A percentile compares a stretch with the other conserved stretches of the same genome.
phyloP scores from a whole-genome alignment of 2,888 invertebrate genomes.

The Phytoseiulus persimilis region DNA sequence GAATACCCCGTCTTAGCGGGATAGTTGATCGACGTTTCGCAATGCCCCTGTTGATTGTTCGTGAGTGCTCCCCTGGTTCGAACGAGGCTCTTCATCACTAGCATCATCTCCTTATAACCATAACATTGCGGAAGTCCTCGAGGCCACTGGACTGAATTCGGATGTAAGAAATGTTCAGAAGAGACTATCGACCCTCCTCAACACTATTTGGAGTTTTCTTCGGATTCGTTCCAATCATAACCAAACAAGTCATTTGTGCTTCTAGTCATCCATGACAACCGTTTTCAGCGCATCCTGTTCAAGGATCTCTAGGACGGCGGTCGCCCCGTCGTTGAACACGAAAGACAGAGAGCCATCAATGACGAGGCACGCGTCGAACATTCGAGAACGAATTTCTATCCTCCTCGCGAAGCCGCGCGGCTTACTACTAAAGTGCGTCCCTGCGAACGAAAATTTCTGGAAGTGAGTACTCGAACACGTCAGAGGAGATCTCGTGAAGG shows the following conservation, averaged over 20 bases:
- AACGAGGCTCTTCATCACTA: no score
- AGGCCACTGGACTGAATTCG: no score
- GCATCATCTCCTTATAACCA: no score
- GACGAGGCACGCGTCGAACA: constrained; percentile 81
- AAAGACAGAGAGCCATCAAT: constrained; percentile 90
- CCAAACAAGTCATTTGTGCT: not conserved
- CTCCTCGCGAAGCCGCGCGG: constrained; percentile 66
- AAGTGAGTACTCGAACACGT: no score
- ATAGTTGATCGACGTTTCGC: no score
- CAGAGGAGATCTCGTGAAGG: no score
- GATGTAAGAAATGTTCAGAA: no score
- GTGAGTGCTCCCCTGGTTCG: no score
- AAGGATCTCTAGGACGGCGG: constrained; percentile 69
- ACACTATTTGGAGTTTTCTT: not conserved
- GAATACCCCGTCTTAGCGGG: no score
- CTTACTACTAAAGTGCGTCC: constrained; percentile 51
- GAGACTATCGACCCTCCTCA: not conserved
- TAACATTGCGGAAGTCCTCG: no score
- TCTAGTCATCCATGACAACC: constrained; percentile 51
- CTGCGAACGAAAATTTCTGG: constrained; percentile 47
- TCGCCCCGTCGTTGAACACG: constrained; percentile 85
- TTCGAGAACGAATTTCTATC: constrained; percentile 73
- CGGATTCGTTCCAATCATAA: not conserved
- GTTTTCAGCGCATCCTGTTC: constrained; percentile 82
- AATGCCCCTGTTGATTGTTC: no score